These are phyloP conservation scores for Tragelaphus oryx DNA, from an alignment of 2,797 vertebrate species.

Conservation along the genomic window DNA sequence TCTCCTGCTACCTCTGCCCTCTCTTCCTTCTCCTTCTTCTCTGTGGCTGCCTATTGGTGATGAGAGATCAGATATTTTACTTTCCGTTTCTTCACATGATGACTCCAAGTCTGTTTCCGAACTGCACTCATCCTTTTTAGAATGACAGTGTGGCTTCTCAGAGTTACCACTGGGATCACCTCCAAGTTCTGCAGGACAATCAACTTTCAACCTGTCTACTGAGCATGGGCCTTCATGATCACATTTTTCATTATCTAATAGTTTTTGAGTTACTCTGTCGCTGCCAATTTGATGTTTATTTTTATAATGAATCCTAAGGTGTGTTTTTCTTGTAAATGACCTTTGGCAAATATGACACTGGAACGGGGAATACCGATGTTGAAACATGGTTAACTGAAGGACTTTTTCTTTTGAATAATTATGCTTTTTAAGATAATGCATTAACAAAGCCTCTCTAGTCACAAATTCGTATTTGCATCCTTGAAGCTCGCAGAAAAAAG, in stretches of 20 bases:
- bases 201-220: slow-evolving; percentile 72
- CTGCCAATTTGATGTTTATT: slow-evolving; percentile 88
- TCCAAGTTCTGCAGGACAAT: slow-evolving; percentile 67
- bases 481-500: slow-evolving; percentile 90
- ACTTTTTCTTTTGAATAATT: slow-evolving; percentile 88
- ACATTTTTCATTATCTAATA: slow-evolving; percentile 75
- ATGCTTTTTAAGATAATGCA: slow-evolving; percentile 93
- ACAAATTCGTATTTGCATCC: slow-evolving; percentile 90
- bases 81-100: slow-evolving; percentile 81
- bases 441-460: slow-evolving; percentile 90
- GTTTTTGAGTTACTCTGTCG: slow-evolving; percentile 82
- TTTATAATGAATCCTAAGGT: slow-evolving; percentile 90
- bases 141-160: slow-evolving; percentile 71
- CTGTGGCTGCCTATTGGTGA: slow-evolving; percentile 78
- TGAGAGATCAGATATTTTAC: slow-evolving; percentile 76
- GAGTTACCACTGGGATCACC: slow-evolving; percentile 65
- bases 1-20: slow-evolving; percentile 90
- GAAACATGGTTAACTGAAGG: slow-evolving; percentile 88
- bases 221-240: slow-evolving; percentile 76
- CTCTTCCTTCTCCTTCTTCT: slow-evolving; percentile 81
- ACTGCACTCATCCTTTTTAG: slow-evolving; percentile 80
- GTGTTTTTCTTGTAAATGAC: slow-evolving; percentile 90
- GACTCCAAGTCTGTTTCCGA: slow-evolving; percentile 83
- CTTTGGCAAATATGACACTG: slow-evolving; percentile 95
- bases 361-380: slow-evolving; percentile 91